Base-by-base conservation (phyloP, 2,113 vertebrate genomes). In the Panurus biarmicus region DNA sequence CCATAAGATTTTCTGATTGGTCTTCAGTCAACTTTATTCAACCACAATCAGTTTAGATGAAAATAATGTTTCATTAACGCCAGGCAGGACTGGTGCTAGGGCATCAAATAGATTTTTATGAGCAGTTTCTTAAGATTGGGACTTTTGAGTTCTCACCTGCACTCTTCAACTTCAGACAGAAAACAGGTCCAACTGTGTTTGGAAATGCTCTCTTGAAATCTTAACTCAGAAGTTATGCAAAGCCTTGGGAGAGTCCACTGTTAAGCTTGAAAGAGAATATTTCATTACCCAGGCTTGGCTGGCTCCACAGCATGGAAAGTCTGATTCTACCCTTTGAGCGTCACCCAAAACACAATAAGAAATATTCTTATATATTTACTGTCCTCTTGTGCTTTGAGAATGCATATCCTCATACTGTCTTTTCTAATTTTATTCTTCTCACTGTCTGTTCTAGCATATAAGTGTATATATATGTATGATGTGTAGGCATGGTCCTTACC, bases 21-120 rank as follows among this genome's bases (percentile, higher is more conserved):
- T 57, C 11, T 47, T 26, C 14, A 69, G 31, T 10, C 3, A 5
- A 11, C 13, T 57, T 69, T 60, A 60, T 48, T 67, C 26, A 62
- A 6, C 20, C 25, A 79, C 11, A 9, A 6, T 58, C 26, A 71
- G 1, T 17, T 5, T 65, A 33, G 12, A 29, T 31, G 6, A 71
- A 10, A 86, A 70, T 58, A 60, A 56, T 28, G 7, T 44, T 53
- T n/a, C n/a, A n/a, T n/a, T n/a, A n/a, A n/a, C n/a, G n/a, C n/a
- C n/a, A n/a, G 11, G 9, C 10, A 81, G 38, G 14, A 26, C 21
- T 51, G 1, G 7, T 74, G 12, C 13, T 57, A 33, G 8, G 9
- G 4, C 15, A 36, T 4, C 26, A 12, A 60, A 56, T 3, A 31
- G 1, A 3, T 28, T 72, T 85, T 48, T 38, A 48, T 0, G 0